These are phyloP conservation scores for Crotalus helleri DNA, from an alignment of 2,113 vertebrate species.

Conservation along the genomic window DNA sequence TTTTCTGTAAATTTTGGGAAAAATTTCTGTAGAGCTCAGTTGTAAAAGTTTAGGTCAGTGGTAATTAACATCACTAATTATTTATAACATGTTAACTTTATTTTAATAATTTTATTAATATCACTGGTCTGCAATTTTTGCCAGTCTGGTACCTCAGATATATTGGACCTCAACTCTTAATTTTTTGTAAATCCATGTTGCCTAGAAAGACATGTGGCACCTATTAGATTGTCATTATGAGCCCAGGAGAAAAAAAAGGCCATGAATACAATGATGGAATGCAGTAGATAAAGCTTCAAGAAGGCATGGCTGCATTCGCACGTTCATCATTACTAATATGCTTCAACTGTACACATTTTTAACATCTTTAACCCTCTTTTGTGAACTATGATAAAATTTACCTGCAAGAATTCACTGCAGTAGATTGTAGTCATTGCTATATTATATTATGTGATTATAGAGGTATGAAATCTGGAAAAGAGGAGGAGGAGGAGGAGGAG, in stretches of 20 bases:
- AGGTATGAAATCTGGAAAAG: neutral
- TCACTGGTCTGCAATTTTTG: neutral
- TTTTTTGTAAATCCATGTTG: neutral
- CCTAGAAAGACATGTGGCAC: neutral
- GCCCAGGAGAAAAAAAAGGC: neutral
- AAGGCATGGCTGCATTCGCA: neutral
- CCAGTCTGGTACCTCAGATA: neutral
- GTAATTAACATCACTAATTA: neutral
- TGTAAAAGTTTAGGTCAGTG: neutral
- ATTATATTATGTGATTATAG: neutral
- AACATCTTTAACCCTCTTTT: neutral
- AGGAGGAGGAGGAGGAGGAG: too few relatives aligned
- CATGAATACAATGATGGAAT: neutral
- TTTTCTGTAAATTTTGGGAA: neutral
- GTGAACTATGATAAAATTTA: neutral
- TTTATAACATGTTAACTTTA: neutral
- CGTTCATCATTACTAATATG: neutral
- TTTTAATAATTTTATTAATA: neutral
- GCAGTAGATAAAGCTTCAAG: neutral
- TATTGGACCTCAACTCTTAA: neutral
- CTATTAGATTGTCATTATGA: neutral
- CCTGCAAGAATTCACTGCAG: neutral
- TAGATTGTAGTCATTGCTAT: neutral
- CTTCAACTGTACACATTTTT: neutral
- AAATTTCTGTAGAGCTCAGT: neutral